Evolutionary conservation across 2,113 vertebrate species (phyloP).

Genomic region (Larimichthys polyactis): DNA sequence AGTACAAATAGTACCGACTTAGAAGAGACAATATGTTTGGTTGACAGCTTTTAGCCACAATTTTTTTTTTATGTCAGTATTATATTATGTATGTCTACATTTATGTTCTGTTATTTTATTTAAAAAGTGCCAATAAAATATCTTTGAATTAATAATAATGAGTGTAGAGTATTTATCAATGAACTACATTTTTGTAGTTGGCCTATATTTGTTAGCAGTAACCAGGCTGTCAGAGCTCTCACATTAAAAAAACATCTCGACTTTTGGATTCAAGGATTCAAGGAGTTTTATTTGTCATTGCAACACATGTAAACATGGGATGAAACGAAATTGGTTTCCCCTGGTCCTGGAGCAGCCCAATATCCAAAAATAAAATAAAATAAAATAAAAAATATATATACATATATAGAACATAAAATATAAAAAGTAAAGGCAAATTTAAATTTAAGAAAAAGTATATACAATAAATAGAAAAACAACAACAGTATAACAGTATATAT

Average conservation of each 20-base stretch:
- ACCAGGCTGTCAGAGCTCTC: background rate
- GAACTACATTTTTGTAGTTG: background rate
- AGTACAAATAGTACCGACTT: constrained; percentile 32
- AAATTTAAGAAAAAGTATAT: no score
- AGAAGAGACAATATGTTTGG: constrained; percentile 35
- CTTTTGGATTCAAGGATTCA: no score
- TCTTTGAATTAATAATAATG: constrained; percentile 33
- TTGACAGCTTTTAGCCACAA: constrained; percentile 44
- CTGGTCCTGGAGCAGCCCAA: no score
- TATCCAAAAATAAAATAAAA: no score
- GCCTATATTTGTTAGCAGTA: background rate
- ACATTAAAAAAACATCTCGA: background rate
- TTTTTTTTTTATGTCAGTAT: constrained; percentile 59
- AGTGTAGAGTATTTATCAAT: background rate
- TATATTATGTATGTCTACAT: constrained; percentile 63
- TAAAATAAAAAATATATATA: no score
- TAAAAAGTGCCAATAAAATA: constrained; percentile 76
- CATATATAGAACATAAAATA: no score
- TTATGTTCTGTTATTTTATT: constrained; percentile 68
- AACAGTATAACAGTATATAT: no score
- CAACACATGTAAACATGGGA: no score
- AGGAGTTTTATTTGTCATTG: no score
- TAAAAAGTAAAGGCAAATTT: no score
- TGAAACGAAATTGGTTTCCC: no score
- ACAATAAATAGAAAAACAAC: no score